Evolutionary conservation across 2,113 vertebrate genomes (phyloP), one percentile per base, ranked within the genome.

Genomic region (Syngnathus scovelli): DNA sequence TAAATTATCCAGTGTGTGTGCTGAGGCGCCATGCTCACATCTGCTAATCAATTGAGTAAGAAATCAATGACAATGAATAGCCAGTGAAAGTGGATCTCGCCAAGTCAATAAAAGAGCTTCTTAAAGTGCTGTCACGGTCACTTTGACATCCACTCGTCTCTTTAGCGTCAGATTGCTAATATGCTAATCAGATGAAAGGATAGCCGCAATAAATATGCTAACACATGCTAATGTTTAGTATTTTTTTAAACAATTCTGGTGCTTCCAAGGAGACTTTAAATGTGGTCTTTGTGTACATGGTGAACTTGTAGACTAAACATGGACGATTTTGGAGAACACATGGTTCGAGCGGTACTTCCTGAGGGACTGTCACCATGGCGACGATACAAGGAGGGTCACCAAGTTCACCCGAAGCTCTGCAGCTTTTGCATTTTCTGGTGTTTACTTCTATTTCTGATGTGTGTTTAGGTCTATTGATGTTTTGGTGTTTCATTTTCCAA

Each of bases 231-330:
- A 61, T 61, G 37, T 61, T 11, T 6, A n/a, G 8, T 19, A 6
- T 5, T 2, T 38, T 21, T 38, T 38, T 5, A 33, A 56, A 27
- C 6, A 13, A 33, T 56, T 27, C 23, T n/a, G 11, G 5, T 16
- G 8, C 58, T 37, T 60, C 11, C 1, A 60, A 60, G 10, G 33
- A 60, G 36, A 38, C 58, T 38, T 60, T 19, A 38, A 38, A 60
- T n/a, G 11, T 33, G 13, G 12, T 16, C 12, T 7, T 33, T 33
- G 54, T 56, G 54, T 54, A 21, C 8, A 9, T 54, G n/a, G n/a
- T 54, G 51, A 21, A 54, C n/a, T 54, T 23, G 51, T 9, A 60
- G 38, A 61, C 60, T 61, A 43, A 60, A 38, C 58, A 38, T 41
- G 38, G 3, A 15, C 38, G 18, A 21, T 21, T 61, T 21, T 33